Evolutionary conservation across 2,797 vertebrate genomes (phyloP).

Genomic region (Myoxocephalus aenaeus): DNA sequence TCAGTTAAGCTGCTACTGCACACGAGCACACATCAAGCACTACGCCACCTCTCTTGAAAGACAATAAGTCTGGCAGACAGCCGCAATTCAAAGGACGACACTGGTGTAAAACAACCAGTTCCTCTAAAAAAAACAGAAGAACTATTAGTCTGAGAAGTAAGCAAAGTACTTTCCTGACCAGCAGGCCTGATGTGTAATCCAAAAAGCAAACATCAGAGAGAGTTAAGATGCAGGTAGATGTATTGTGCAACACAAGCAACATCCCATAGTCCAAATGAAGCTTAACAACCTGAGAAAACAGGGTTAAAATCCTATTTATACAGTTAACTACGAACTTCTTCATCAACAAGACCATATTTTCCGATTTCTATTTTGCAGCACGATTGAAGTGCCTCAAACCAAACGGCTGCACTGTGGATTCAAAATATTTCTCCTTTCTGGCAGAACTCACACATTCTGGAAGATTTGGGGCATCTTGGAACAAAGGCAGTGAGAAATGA

Average conservation of each 20-base stretch:
- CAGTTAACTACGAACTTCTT: not conserved
- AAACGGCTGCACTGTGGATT: not conserved
- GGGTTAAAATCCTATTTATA: not conserved
- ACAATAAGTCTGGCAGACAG: slow-evolving; percentile 39
- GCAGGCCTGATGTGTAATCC: not conserved
- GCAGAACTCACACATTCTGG: slow-evolving; percentile 4
- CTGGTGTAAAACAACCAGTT: slow-evolving; percentile 42
- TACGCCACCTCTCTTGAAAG: slow-evolving; percentile 39
- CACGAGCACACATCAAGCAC: slow-evolving; percentile 46
- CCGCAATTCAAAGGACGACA: slow-evolving; percentile 30
- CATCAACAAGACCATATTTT: not conserved
- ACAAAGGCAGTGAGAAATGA: slow-evolving; percentile 3
- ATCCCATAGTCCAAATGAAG: not conserved
- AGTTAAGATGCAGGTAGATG: not conserved
- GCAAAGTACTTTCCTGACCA: not conserved
- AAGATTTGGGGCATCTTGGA: slow-evolving; percentile 7
- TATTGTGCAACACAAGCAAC: not conserved
- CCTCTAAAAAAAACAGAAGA: not conserved
- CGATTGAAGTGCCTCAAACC: not conserved
- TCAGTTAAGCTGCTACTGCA: slow-evolving; percentile 38
- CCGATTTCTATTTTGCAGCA: not conserved
- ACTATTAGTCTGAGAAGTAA: not conserved
- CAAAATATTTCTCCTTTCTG: slow-evolving; percentile 3
- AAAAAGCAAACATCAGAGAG: not conserved
- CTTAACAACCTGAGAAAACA: not conserved